These are phyloP conservation scores for Dromius quadrimaculatus DNA, from an alignment of 2,888 invertebrate genomes.

Conservation along the genomic window DNA sequence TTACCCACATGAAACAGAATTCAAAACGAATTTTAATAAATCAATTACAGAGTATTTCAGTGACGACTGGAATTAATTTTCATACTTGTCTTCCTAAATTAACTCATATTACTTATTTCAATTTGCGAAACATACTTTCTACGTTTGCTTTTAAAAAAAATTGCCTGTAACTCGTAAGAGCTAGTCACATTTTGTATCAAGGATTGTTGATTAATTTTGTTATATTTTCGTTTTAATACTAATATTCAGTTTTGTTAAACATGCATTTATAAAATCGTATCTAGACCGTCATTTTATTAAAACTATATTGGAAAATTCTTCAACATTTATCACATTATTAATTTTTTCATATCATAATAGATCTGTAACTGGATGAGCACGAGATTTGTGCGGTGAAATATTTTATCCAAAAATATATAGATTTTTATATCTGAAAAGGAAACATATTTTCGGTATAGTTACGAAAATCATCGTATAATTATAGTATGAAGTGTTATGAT, in stretches of 20 bases:
- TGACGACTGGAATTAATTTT: too few species aligned
- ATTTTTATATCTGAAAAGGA: constrained; percentile 49
- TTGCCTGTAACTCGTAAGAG: too few species aligned
- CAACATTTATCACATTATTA: constrained; percentile 4
- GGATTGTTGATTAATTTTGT: constrained; percentile 48
- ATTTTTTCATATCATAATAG: constrained; percentile 27
- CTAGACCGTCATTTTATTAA: background rate
- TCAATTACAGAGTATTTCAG: too few species aligned
- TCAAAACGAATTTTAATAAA: too few species aligned
- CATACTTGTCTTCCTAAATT: too few species aligned
- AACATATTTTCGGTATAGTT: constrained; percentile 48
- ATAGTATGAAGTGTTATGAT: constrained; percentile 6
- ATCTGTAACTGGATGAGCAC: constrained; percentile 44
- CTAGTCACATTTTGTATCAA: too few species aligned
- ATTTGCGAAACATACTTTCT: too few species aligned
- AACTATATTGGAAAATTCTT: background rate
- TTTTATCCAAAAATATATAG: constrained; percentile 47
- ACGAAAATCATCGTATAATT: constrained; percentile 18
- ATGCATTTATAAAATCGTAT: constrained; percentile 28
- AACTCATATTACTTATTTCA: too few species aligned
- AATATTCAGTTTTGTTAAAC: constrained; percentile 6
- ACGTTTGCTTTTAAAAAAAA: too few species aligned
- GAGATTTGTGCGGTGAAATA: constrained; percentile 48
- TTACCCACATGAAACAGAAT: too few species aligned
- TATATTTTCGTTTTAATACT: constrained; percentile 22